phyloP scores from a whole-genome alignment of 2,888 invertebrate species.

The Caenorhabditis doughertyi region DNA sequence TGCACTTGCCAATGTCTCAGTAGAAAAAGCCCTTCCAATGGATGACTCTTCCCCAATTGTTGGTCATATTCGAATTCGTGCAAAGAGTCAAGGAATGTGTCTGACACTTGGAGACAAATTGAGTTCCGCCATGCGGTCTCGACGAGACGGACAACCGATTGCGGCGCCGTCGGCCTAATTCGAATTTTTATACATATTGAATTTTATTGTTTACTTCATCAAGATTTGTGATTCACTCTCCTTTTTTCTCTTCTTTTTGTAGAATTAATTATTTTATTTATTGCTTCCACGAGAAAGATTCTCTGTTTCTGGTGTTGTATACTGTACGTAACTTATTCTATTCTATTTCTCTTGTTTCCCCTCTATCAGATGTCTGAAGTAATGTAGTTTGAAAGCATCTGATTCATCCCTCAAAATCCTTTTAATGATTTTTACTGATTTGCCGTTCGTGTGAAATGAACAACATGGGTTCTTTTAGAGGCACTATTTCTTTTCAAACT shows the following conservation, averaged over 20 bases:
- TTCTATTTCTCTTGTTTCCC: neutral
- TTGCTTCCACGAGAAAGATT: slow-evolving; percentile 8
- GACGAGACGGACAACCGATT: slow-evolving; percentile 58
- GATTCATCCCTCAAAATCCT: neutral
- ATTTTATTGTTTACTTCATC: slow-evolving; percentile 12
- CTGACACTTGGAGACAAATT: slow-evolving; percentile 98
- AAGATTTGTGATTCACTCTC: slow-evolving; percentile 27
- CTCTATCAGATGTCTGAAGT: neutral
- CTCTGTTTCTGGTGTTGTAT: neutral
- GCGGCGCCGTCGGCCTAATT: slow-evolving; percentile 39
- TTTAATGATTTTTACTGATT: neutral
- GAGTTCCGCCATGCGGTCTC: slow-evolving; percentile 51
- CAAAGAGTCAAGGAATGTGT: slow-evolving; percentile 99
- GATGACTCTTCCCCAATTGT: slow-evolving; percentile 89
- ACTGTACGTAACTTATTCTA: slow-evolving; percentile 28
- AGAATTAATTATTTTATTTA: slow-evolving; percentile 35
- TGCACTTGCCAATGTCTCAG: slow-evolving; percentile 97
- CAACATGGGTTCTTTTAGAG: slow-evolving; percentile 26
- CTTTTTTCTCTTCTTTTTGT: too few species aligned
- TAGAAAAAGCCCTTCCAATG: slow-evolving; percentile 88
- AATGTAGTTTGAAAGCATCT: neutral
- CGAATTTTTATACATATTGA: slow-evolving; percentile 19
- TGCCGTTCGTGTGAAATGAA: slow-evolving; percentile 36
- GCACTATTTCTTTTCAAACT: neutral
- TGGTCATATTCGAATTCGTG: slow-evolving; percentile 97